A percentile compares a stretch with the other conserved stretches of the same genome.
Conservation (phyloP, 2,113 vertebrate species). For the Ovis aries region DNA sequence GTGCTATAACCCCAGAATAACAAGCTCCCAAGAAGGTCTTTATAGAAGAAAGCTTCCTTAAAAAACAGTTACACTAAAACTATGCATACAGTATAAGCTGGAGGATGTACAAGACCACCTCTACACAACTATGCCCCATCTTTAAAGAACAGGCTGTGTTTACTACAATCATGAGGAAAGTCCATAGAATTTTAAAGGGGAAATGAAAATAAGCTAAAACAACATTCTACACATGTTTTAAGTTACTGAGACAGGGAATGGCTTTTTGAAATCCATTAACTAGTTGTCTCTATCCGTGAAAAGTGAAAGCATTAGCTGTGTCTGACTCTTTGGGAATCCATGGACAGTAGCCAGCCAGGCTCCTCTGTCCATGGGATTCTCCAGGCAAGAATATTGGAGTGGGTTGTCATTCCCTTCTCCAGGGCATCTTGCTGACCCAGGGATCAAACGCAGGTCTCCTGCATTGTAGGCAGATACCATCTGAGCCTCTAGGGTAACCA, state of each 20-base stretch:
- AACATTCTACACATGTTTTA: not conserved
- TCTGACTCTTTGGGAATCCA: not conserved
- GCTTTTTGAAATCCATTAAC: not conserved
- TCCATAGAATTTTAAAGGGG: not conserved
- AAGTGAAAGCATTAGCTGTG: not conserved
- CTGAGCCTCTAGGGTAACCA: not conserved
- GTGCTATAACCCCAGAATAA: not conserved
- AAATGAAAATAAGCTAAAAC: slow-evolving; percentile 31
- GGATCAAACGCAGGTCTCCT: not conserved
- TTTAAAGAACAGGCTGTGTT: not conserved
- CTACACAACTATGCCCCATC: not conserved
- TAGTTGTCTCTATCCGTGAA: not conserved
- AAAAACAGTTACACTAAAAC: not conserved
- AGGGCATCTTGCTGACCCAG: not conserved
- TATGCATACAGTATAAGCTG: not conserved
- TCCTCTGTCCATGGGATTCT: not conserved
- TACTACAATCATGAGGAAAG: not conserved
- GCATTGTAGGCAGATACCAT: not conserved
- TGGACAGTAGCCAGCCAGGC: not conserved
- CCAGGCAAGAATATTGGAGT: not conserved
- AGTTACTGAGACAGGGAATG: not conserved
- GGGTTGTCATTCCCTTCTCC: not conserved
- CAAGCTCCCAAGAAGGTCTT: not conserved
- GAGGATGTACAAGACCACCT: not conserved
- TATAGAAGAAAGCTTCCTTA: not conserved